These are phyloP conservation scores for Corella eumyota DNA, from an alignment of 23 tunicate species.

Conservation along the genomic window DNA sequence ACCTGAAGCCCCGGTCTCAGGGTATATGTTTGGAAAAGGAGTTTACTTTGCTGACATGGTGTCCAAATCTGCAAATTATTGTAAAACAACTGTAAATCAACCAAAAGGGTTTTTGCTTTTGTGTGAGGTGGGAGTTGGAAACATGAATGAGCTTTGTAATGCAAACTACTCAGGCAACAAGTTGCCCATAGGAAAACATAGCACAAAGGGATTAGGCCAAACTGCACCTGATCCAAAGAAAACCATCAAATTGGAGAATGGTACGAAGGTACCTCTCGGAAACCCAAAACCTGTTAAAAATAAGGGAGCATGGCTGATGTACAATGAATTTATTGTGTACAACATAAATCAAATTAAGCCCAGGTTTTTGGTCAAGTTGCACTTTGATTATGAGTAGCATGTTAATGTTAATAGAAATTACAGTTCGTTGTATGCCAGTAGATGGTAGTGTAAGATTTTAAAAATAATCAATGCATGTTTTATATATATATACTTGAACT, in stretches of 20 bases:
- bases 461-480: too few species aligned
- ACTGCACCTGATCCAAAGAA: conserved; percentile 35
- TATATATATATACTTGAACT: too few species aligned
- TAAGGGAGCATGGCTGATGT: conserved; percentile 12
- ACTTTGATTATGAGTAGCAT: conserved; percentile 19
- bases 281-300: conserved; percentile 21
- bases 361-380: conserved; percentile 49
- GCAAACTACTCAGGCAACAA: conserved; percentile 60
- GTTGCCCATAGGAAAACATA: conserved; percentile 44
- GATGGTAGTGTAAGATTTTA: too few species aligned
- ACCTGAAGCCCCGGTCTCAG: conserved; percentile 72
- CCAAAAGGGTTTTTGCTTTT: conserved; percentile 56
- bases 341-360: conserved; percentile 50
- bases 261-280: conserved; percentile 53
- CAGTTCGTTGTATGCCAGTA: too few species aligned
- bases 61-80: conserved; percentile 80
- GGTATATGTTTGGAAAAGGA: conserved; percentile 86
- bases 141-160: conserved; percentile 16
- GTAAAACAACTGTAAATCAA: conserved; percentile 38
- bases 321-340: conserved; percentile 81
- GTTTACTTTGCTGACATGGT: conserved; percentile 82
- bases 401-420: too few species aligned
- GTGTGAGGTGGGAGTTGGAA: conserved; percentile 82
- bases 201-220: conserved; percentile 59
- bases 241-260: conserved; percentile 19